Evolutionary conservation across 2,888 invertebrate genomes (phyloP).

Genomic region (Callosobruchus maculatus): DNA sequence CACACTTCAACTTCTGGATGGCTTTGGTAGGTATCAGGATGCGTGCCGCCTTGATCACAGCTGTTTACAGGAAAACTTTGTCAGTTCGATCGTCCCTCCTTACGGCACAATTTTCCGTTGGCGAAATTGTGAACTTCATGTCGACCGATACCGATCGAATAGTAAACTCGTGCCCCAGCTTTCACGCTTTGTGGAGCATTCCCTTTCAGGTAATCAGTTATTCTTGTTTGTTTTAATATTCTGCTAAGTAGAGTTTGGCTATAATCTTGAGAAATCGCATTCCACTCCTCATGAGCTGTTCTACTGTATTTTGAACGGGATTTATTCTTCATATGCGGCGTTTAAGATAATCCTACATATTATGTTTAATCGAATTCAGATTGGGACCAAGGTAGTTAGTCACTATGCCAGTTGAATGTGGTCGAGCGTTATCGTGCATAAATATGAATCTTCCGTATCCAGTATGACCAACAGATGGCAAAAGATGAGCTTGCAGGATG

Average conservation of each 20-base stretch:
- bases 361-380: too few species aligned
- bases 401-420: too few species aligned
- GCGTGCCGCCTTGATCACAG: constrained; percentile 77
- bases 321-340: too few species aligned
- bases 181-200: constrained; percentile 96
- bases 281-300: too few species aligned
- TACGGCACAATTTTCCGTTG: constrained; percentile 57
- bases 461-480: too few species aligned
- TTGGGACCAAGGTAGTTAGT: too few species aligned
- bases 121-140: constrained; percentile 94
- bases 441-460: too few species aligned
- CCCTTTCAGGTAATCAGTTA: constrained; percentile 73
- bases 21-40: constrained; percentile 81
- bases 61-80: constrained; percentile 72
- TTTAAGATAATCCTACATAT: too few species aligned
- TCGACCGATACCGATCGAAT: constrained; percentile 95
- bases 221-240: background rate
- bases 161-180: constrained; percentile 92
- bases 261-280: too few species aligned
- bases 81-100: constrained; percentile 43
- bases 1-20: constrained; percentile 89
- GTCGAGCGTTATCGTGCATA: too few species aligned
- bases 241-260: too few species aligned
- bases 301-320: background rate
- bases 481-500: too few species aligned